These are phyloP conservation scores for Typhlichthys eigenmanni DNA, from an alignment of 2,797 vertebrate species.

Conservation along the genomic window DNA sequence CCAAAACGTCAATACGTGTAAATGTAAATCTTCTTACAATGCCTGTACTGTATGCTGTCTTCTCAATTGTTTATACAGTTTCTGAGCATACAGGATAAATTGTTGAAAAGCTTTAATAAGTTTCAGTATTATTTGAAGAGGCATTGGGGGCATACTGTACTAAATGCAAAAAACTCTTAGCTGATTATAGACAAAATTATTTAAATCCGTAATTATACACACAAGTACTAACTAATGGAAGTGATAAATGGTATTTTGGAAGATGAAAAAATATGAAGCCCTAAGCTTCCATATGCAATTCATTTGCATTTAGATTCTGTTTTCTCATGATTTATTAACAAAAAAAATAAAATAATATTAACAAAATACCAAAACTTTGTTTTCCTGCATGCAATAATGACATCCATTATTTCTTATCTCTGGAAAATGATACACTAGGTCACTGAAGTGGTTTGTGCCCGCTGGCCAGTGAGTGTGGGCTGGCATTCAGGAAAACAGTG, in stretches of 20 bases:
- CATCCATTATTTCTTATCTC: too few species aligned
- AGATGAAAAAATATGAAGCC: background rate
- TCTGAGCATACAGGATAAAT: slow-evolving; percentile 24
- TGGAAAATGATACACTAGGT: too few species aligned
- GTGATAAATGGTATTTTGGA: slow-evolving; percentile 13
- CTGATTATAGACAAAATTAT: slow-evolving; percentile 40
- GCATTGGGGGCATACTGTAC: slow-evolving; percentile 32
- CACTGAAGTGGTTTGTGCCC: too few species aligned
- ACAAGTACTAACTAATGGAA: slow-evolving; percentile 16
- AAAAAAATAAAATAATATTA: too few species aligned
- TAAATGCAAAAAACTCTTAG: slow-evolving; percentile 51
- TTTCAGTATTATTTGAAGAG: slow-evolving; percentile 53
- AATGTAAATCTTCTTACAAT: slow-evolving; percentile 15
- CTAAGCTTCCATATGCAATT: too few species aligned
- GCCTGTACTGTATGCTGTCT: slow-evolving; percentile 10
- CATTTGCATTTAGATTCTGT: too few species aligned
- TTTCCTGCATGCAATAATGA: too few species aligned
- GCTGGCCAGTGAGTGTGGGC: too few species aligned
- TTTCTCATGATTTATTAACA: too few species aligned
- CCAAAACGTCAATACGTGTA: slow-evolving; percentile 14
- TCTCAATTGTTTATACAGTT: slow-evolving; percentile 17
- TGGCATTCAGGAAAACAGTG: too few species aligned
- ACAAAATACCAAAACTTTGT: too few species aligned
- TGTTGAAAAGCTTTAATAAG: slow-evolving; percentile 63
- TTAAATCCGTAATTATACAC: slow-evolving; percentile 31